Percentiles rank a stretch among this genome's conserved stretches.
These are phyloP conservation scores for Drosophila stalkeri DNA, from an alignment of 2,888 invertebrate genomes.

Conservation along the genomic window DNA sequence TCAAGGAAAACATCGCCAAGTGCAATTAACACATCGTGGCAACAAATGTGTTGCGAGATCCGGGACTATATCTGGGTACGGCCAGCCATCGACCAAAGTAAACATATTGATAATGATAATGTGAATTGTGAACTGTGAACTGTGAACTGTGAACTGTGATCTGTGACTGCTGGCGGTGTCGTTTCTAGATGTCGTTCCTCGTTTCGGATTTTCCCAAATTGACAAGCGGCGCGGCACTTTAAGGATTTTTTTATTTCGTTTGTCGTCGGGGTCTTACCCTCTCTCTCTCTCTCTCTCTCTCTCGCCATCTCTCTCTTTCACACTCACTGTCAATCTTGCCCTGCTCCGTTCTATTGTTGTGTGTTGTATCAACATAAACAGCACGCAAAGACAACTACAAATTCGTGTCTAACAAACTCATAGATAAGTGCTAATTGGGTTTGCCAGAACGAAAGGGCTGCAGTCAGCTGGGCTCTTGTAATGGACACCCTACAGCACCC, in stretches of 20 bases:
- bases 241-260: slow-evolving; percentile 55
- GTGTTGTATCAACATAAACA: slow-evolving; percentile 62
- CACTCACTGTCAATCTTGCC: background rate
- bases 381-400: slow-evolving; percentile 29
- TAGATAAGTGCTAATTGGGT: slow-evolving; percentile 76
- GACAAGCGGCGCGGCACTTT: slow-evolving; percentile 63
- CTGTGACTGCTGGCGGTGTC: slow-evolving; percentile 53
- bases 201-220: slow-evolving; percentile 50
- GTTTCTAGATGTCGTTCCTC: slow-evolving; percentile 44
- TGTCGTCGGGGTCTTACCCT: background rate
- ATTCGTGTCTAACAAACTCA: slow-evolving; percentile 63
- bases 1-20: slow-evolving; percentile 79
- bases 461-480: slow-evolving; percentile 66
- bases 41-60: slow-evolving; percentile 52
- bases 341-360: slow-evolving; percentile 19
- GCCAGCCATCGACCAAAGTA: slow-evolving; percentile 43
- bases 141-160: slow-evolving; percentile 24
- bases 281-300: background rate
- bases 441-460: slow-evolving; percentile 62
- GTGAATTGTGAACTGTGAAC: slow-evolving; percentile 45
- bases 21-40: slow-evolving; percentile 75
- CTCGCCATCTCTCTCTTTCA: background rate
- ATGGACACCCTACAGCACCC: slow-evolving; percentile 50
- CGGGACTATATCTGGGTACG: background rate
- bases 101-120: slow-evolving; percentile 77